Evolutionary conservation across 2,888 invertebrate species (phyloP).

Genomic region (Yponomeuta sedellus): DNA sequence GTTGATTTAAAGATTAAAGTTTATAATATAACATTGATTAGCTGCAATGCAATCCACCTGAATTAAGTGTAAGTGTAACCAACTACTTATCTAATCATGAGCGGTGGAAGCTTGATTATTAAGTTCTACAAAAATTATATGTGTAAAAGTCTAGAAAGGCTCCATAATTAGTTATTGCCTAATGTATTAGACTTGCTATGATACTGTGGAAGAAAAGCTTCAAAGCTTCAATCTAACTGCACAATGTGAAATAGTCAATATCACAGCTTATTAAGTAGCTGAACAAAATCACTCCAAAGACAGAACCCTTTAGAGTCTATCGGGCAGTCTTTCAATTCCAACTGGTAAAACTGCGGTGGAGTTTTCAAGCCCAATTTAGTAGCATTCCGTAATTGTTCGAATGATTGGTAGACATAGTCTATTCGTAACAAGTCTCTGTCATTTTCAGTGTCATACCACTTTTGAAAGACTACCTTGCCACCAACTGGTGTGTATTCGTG

Average conservation of each 20-base stretch:
- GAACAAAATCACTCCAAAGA: constrained; percentile 47
- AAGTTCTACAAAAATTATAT: no score
- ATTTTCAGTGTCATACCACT: constrained; percentile 39
- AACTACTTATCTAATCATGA: no score
- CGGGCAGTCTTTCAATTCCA: constrained; percentile 46
- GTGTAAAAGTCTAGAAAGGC: no score
- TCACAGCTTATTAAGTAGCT: constrained; percentile 31
- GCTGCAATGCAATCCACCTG: no score
- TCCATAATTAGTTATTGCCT: no score
- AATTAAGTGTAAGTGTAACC: no score
- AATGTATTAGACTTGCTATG: no score
- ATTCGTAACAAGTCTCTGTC: constrained; percentile 42
- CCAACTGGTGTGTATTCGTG: constrained; percentile 50
- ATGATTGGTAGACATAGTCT: constrained; percentile 54
- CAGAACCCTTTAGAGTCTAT: constrained; percentile 46
- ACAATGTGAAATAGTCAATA: constrained; percentile 23
- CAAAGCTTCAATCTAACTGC: no score
- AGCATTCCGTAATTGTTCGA: constrained; percentile 46
- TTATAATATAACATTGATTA: no score
- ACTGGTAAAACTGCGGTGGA: constrained; percentile 41
- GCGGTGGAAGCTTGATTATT: no score
- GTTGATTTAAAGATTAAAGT: no score
- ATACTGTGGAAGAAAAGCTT: no score
- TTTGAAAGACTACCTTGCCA: constrained; percentile 61
- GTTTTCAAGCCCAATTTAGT: constrained; percentile 34